A percentile compares a stretch with the other conserved stretches of the same genome.
phyloP scores from a whole-genome alignment of 2,797 vertebrate species.

The Propithecus perrieri region DNA sequence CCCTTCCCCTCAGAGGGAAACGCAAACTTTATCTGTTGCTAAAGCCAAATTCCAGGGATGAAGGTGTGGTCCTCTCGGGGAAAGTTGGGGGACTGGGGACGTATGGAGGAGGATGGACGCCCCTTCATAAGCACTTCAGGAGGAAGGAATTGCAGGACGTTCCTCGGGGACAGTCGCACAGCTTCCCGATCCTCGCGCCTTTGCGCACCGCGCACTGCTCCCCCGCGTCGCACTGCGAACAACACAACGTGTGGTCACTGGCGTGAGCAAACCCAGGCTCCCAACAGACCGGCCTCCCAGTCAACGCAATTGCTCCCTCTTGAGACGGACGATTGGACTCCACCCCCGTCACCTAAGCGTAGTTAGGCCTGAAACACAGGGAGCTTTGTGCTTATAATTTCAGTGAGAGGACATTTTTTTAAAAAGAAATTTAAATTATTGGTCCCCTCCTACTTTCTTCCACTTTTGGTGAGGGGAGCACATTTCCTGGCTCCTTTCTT shows the following conservation, averaged over 20 bases:
- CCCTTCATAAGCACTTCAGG: conserved; percentile 87
- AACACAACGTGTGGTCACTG: conserved; percentile 17
- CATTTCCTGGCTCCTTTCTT: conserved; percentile 1
- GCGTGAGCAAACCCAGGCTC: neutral
- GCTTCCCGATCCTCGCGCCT: conserved; percentile 88
- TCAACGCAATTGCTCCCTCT: neutral
- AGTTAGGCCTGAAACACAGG: neutral
- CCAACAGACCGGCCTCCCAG: neutral
- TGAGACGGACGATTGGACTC: neutral
- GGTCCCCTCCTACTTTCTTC: neutral
- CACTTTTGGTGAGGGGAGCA: neutral
- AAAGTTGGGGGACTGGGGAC: neutral
- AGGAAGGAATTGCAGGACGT: conserved; percentile 90
- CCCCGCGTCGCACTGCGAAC: conserved; percentile 87
- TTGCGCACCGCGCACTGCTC: conserved; percentile 89
- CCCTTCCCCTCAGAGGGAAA: conserved; percentile 18
- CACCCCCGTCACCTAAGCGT: neutral
- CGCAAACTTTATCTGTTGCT: conserved; percentile 63
- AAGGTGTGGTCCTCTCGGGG: conserved; percentile 23
- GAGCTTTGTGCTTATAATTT: neutral
- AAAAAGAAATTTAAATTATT: neutral
- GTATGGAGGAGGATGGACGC: neutral
- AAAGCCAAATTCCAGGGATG: conserved; percentile 50
- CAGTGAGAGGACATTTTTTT: neutral
- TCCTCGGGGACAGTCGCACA: conserved; percentile 88